Percentiles rank a stretch among this genome's conserved stretches.
phyloP scores from a whole-genome alignment of 1,140 invertebrate species.

The Antheraea pernyi region DNA sequence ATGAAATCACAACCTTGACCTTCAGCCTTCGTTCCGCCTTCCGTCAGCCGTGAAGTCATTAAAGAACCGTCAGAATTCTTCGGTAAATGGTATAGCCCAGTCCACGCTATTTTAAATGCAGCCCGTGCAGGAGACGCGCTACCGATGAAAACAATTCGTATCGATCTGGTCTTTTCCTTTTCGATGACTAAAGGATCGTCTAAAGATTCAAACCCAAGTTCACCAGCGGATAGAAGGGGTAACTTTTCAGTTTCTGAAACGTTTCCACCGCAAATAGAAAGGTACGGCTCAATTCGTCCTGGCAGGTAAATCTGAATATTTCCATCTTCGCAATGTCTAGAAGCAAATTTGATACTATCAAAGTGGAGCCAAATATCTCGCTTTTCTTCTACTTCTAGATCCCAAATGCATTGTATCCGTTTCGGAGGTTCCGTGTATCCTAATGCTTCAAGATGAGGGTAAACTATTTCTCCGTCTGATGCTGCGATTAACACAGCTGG shows the following conservation, averaged over 20 bases:
- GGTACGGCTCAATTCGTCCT: constrained; percentile 83
- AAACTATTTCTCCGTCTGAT: constrained; percentile 90
- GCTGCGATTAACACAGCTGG: constrained; percentile 87
- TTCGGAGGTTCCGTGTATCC: constrained; percentile 87
- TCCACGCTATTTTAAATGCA: constrained; percentile 93
- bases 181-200: constrained; percentile 79
- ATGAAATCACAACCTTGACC: constrained; percentile 86
- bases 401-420: constrained; percentile 92
- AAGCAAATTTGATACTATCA: constrained; percentile 90
- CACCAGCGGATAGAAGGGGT: constrained; percentile 87
- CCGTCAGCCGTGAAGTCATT: constrained; percentile 85
- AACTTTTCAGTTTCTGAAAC: constrained; percentile 87
- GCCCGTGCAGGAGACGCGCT: constrained; percentile 88
- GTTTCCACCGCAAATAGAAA: constrained; percentile 91
- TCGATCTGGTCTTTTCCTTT: constrained; percentile 79
- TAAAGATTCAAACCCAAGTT: constrained; percentile 83
- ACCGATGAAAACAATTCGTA: constrained; percentile 85
- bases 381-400: constrained; percentile 88
- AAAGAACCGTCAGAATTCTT: constrained; percentile 89
- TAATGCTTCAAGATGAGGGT: constrained; percentile 90
- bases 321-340: constrained; percentile 90
- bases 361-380: constrained; percentile 92
- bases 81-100: constrained; percentile 91
- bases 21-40: constrained; percentile 64
- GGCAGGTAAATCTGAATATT: constrained; percentile 90